Evolutionary conservation across 2,888 invertebrate genomes (phyloP).

Genomic region (Melinaea menophilus): DNA sequence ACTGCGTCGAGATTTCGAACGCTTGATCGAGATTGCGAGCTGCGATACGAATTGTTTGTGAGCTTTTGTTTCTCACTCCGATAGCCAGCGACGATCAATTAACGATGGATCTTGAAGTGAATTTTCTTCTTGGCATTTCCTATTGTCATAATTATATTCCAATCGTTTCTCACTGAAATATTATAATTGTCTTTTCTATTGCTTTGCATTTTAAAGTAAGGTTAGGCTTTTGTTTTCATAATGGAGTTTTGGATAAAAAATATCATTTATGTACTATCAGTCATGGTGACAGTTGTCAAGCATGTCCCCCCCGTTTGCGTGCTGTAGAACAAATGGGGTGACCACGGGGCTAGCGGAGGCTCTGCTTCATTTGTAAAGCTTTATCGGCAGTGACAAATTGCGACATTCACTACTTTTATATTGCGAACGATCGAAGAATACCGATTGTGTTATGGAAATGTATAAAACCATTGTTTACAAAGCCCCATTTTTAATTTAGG

Average conservation of each 20-base stretch:
- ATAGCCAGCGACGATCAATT: conserved; percentile 74
- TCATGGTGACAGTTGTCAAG: conserved; percentile 58
- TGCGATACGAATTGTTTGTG: conserved; percentile 76
- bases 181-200: background rate
- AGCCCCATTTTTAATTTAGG: background rate
- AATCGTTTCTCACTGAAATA: background rate
- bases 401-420: conserved; percentile 65
- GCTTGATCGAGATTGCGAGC: conserved; percentile 75
- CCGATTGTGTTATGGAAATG: conserved; percentile 39
- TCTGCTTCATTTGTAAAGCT: conserved; percentile 70
- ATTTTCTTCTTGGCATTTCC: conserved; percentile 66
- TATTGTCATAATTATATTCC: conserved; percentile 58
- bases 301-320: conserved; percentile 58
- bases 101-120: conserved; percentile 67
- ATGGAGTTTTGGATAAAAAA: conserved; percentile 9
- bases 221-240: conserved; percentile 4
- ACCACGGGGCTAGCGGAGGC: conserved; percentile 54
- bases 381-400: conserved; percentile 69
- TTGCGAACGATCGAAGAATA: conserved; percentile 56
- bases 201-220: background rate
- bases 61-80: conserved; percentile 74
- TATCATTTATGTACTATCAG: conserved; percentile 46
- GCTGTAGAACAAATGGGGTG: conserved; percentile 60
- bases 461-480: conserved; percentile 29
- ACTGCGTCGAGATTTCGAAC: conserved; percentile 76